Evolutionary conservation across 2,797 vertebrate species (phyloP).

Genomic region (Euthynnus affinis): DNA sequence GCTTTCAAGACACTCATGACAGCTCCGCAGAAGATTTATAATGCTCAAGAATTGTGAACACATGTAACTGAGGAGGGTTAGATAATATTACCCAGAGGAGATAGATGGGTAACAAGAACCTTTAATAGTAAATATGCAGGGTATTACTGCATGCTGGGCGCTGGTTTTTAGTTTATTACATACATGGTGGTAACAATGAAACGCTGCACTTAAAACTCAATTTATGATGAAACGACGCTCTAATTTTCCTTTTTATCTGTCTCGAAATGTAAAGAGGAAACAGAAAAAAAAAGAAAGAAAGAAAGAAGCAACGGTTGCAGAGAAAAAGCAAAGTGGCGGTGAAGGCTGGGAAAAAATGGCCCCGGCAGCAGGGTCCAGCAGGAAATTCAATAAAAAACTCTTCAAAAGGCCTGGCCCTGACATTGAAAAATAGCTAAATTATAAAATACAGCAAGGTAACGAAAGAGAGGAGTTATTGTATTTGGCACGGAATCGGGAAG

Average conservation of each 20-base stretch:
- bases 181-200: constrained; percentile 30
- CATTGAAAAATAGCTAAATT: constrained; percentile 95
- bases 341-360: constrained; percentile 52
- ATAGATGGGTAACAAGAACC: constrained; percentile 66
- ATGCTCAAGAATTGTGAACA: constrained; percentile 70
- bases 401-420: constrained; percentile 93
- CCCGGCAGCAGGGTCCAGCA: constrained; percentile 86
- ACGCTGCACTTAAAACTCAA: constrained; percentile 9
- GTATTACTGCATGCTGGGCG: constrained; percentile 45
- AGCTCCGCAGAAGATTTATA: constrained; percentile 72
- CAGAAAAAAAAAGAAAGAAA: constrained; percentile 13
- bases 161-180: constrained; percentile 33
- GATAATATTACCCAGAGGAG: constrained; percentile 70
- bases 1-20: constrained; percentile 75
- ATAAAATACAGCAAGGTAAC: constrained; percentile 91
- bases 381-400: constrained; percentile 94
- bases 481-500: constrained; percentile 86
- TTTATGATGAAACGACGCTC: constrained; percentile 30
- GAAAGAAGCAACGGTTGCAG: constrained; percentile 17
- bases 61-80: constrained; percentile 67
- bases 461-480: constrained; percentile 93
- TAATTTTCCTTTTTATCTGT: constrained; percentile 18
- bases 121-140: constrained; percentile 53
- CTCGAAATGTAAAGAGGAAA: constrained; percentile 14
- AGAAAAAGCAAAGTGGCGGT: constrained; percentile 39